A percentile compares a stretch with the other conserved stretches of the same genome.
phyloP scores from a whole-genome alignment of 2,113 vertebrate genomes.

The Catharus minimus region DNA sequence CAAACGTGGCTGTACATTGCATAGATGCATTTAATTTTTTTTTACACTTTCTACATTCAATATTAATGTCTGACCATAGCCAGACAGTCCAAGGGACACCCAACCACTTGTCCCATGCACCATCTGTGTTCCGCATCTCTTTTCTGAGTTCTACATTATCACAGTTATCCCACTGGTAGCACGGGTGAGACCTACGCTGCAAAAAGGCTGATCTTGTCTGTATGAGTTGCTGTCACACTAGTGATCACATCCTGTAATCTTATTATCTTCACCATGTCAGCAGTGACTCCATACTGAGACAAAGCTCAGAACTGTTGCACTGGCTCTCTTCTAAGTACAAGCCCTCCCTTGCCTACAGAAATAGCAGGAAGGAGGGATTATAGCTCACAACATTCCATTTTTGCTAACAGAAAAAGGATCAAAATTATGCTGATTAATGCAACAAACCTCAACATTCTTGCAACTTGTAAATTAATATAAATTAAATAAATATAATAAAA shows the following conservation, averaged over 20 bases:
- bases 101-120: neutral
- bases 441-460: neutral
- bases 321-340: neutral
- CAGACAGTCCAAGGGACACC: neutral
- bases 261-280: constrained; percentile 2
- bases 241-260: constrained; percentile 15
- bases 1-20: neutral
- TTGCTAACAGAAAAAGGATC: neutral
- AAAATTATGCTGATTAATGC: neutral
- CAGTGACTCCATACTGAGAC: neutral
- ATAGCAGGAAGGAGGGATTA: neutral
- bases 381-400: neutral
- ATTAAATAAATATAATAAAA: neutral
- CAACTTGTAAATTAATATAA: neutral
- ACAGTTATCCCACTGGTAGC: neutral
- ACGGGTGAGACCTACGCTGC: neutral
- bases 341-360: neutral
- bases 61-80: neutral
- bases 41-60: neutral
- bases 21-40: neutral
- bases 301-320: neutral
- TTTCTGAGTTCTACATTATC: neutral
- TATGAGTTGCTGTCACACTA: neutral
- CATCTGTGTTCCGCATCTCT: neutral
- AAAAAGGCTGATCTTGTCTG: constrained; percentile 12